Base-by-base conservation (phyloP, 1,140 invertebrate species). In the Eubasilissa regina region DNA sequence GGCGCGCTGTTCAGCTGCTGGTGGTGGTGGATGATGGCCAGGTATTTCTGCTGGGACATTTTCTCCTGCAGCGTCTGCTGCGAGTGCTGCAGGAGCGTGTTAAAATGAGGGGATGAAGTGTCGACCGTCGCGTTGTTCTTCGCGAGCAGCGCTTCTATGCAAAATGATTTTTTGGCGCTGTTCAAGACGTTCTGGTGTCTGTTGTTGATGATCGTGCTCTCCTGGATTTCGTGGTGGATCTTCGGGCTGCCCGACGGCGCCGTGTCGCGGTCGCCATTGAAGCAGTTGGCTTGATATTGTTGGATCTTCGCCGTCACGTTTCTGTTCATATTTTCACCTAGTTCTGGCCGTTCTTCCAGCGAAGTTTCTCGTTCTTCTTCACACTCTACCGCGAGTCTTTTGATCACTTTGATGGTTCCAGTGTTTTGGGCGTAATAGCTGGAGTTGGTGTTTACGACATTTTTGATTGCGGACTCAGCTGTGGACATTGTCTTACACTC, bases 141-240 rank as follows among this genome's bases (percentile, higher is more conserved):
- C 0, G 88, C 89, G 0, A 89, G 81, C 6, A 89, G 74, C 0
- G 89, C 89, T 75, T 89, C 89, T 4, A 89, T 89, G 76, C 89
- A 89, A 66, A 89, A 89, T 0, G 88, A 89, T 77, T 89, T 89
- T 78, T 89, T 89, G 12, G 70, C 66, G 48, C 75, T 80, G 7
- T 55, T 72, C 4, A 80, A 58, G 13, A 72, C 11, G 48, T 66
- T 75, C 58, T 80, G 81, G 47, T 78, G 76, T 19, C 70, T 75
- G 47, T 53, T 73, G 19, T 56, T 75, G n/a, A 82, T 58, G 3
- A 80, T 25, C 4, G 79, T 79, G 44, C 73, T 78, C 56, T 83
- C 81, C 11, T 75, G 74, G 4, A 44, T 11, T 10, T 75, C 75
- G 35, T 64, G 11, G 4, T 17, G 12, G 0, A 76, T 64, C 60